phyloP scores from a whole-genome alignment of 2,797 vertebrate genomes.

The Pipistrellus pipistrellus region DNA sequence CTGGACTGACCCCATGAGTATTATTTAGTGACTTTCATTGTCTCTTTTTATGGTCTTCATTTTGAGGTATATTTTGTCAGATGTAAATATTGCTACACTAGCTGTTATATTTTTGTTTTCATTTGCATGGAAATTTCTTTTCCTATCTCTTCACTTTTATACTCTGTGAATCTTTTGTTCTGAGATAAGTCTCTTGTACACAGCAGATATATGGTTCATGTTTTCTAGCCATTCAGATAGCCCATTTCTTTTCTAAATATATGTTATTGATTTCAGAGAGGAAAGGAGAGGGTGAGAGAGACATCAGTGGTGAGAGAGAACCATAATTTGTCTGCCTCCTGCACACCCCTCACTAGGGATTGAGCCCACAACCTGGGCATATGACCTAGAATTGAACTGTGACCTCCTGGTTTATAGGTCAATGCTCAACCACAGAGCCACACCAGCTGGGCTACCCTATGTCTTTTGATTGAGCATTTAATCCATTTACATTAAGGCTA shows the following conservation, averaged over 20 bases:
- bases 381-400: not conserved
- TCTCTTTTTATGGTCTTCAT: not conserved
- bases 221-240: not conserved
- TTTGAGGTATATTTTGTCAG: not conserved
- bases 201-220: not conserved
- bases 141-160: not conserved
- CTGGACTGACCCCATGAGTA: not conserved
- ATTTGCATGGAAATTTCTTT: not conserved
- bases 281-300: too few species aligned
- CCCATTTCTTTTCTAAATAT: too few species aligned
- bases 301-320: too few species aligned
- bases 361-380: not conserved
- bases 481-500: not conserved
- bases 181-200: not conserved
- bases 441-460: not conserved
- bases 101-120: not conserved
- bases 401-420: not conserved
- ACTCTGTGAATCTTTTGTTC: not conserved
- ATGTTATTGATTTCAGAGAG: too few species aligned
- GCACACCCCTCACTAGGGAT: not conserved
- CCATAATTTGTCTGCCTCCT: too few species aligned
- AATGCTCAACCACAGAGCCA: not conserved
- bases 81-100: not conserved
- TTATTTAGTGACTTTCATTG: not conserved
- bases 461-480: not conserved